Percentiles rank a stretch among this genome's conserved stretches.
Evolutionary conservation across 2,888 invertebrate genomes (phyloP).

Genomic region (Griposia aprilina): DNA sequence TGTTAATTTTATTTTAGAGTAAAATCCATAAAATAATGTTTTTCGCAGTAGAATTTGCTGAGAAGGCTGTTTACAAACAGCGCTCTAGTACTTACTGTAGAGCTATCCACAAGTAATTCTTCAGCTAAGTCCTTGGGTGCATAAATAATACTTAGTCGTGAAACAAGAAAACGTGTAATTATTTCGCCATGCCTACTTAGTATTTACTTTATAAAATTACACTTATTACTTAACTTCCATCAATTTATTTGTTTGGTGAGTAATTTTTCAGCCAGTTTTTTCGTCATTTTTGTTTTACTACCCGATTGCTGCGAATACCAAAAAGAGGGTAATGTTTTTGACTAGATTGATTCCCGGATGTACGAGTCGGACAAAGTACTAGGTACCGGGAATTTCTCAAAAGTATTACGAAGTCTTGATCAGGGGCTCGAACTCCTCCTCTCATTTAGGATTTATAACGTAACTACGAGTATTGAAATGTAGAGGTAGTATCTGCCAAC

Average conservation of each 20-base stretch:
- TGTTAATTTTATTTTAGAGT: conserved; percentile 14
- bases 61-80: not conserved
- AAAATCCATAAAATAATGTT: not conserved
- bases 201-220: conserved; percentile 32
- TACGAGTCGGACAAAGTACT: not conserved
- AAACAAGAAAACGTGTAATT: not conserved
- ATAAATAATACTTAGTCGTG: not conserved
- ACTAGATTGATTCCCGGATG: no score
- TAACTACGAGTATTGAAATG: no score
- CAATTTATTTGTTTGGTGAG: conserved; percentile 5
- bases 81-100: not conserved
- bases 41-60: not conserved
- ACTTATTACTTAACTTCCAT: not conserved
- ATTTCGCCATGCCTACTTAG: not conserved
- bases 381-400: not conserved
- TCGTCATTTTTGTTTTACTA: not conserved
- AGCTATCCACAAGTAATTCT: not conserved
- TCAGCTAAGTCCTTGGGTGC: no score
- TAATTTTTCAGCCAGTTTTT: not conserved
- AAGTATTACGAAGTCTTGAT: not conserved
- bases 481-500: no score
- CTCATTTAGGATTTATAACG: no score
- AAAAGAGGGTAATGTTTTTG: no score
- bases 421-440: no score
- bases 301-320: no score